A percentile compares a stretch with the other conserved stretches of the same genome.
phyloP scores from a whole-genome alignment of 2,888 invertebrate genomes.

The Proisotoma minuta region DNA sequence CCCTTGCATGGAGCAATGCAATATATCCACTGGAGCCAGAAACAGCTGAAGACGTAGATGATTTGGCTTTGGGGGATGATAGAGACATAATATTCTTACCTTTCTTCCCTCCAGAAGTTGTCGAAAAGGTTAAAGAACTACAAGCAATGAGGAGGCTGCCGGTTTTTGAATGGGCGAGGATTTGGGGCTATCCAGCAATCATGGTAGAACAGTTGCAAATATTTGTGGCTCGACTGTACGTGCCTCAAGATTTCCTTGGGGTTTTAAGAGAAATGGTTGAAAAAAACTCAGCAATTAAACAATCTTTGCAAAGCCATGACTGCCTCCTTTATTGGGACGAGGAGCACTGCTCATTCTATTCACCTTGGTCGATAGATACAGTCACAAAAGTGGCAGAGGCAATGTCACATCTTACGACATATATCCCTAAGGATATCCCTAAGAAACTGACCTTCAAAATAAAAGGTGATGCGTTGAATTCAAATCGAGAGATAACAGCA shows the following conservation, averaged over 20 bases:
- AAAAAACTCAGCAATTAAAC: background rate
- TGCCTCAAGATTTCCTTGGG: conserved; percentile 14
- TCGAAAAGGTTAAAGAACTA: conserved; percentile 7
- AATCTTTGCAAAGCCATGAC: background rate
- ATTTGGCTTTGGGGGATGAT: background rate
- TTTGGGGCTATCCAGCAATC: background rate
- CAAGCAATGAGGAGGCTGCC: background rate
- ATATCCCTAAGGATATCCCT: too few species aligned
- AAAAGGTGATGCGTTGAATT: background rate
- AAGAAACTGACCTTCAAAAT: too few species aligned
- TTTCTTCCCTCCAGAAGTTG: conserved; percentile 3
- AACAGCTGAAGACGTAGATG: background rate
- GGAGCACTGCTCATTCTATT: background rate
- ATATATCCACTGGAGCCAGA: too few species aligned
- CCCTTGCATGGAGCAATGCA: background rate
- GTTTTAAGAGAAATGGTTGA: conserved; percentile 1
- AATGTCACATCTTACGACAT: too few species aligned
- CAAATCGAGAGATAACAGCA: background rate
- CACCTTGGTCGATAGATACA: conserved; percentile 5
- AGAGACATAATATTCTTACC: background rate
- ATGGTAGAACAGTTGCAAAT: conserved; percentile 10
- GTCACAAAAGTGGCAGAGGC: too few species aligned
- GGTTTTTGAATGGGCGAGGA: background rate
- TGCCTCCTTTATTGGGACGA: conserved; percentile 14
- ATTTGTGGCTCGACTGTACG: background rate